Evolutionary conservation across 2,888 invertebrate species (phyloP).

Genomic region (Caenorhabditis zanzibari): DNA sequence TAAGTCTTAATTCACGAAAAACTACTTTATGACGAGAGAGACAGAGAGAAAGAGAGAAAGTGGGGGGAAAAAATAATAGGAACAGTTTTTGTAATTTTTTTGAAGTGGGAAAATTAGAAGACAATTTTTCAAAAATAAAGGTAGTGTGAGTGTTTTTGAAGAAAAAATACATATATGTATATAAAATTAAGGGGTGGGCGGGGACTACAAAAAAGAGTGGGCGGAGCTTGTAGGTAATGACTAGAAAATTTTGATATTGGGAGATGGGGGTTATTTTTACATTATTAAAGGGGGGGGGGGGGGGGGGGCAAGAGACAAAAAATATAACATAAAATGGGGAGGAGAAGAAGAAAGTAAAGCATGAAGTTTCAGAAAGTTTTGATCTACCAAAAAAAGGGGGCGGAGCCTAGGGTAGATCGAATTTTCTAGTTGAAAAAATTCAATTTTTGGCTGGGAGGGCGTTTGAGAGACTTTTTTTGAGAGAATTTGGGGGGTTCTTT

Average conservation of each 20-base stretch:
- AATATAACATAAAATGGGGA: no score
- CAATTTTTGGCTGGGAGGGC: no score
- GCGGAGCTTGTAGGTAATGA: not conserved
- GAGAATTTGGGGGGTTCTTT: not conserved
- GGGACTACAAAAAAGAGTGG: not conserved
- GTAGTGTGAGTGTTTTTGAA: not conserved
- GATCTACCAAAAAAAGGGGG: no score
- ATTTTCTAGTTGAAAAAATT: no score
- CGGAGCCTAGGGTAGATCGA: no score
- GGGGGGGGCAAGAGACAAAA: not conserved
- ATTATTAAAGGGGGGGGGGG: constrained; percentile 4
- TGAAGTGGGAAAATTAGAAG: not conserved
- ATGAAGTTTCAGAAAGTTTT: no score
- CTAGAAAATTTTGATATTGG: constrained; percentile 7
- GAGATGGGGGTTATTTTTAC: not conserved
- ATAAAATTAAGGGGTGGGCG: not conserved
- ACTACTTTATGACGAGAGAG: constrained; percentile 19
- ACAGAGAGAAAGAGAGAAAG: not conserved
- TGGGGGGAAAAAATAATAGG: not conserved
- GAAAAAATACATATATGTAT: not conserved
- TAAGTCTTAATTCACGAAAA: not conserved
- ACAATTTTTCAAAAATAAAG: not conserved
- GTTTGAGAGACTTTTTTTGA: no score
- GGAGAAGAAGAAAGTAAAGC: no score
- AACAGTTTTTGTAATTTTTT: not conserved